These are phyloP conservation scores for Unio delphinus DNA, from an alignment of 2,888 invertebrate genomes.

Conservation along the genomic window DNA sequence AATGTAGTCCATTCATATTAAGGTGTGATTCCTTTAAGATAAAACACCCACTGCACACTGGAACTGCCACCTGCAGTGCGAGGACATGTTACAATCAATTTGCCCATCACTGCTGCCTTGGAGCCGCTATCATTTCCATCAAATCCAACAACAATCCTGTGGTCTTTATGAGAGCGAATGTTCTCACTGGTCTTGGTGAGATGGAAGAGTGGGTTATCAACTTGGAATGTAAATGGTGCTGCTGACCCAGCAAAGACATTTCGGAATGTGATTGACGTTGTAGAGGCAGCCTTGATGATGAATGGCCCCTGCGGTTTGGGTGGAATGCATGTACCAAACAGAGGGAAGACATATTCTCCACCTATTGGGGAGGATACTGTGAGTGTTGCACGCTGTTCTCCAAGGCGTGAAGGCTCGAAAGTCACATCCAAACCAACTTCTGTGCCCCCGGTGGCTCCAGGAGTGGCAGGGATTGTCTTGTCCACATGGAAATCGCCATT, in stretches of 20 bases:
- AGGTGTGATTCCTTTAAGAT: constrained; percentile 67
- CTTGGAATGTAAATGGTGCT: constrained; percentile 69
- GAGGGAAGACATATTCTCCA: constrained; percentile 71
- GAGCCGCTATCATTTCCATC: constrained; percentile 67
- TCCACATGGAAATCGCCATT: constrained; percentile 71
- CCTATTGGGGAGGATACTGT: constrained; percentile 64
- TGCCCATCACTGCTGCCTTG: constrained; percentile 70
- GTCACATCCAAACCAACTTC: constrained; percentile 69
- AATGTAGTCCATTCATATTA: too few species aligned
- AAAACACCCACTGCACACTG: constrained; percentile 72
- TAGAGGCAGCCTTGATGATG: constrained; percentile 69
- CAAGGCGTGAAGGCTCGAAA: constrained; percentile 71
- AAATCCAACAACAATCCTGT: constrained; percentile 71
- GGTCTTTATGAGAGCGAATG: constrained; percentile 70
- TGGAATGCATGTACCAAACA: constrained; percentile 72
- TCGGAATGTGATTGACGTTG: constrained; percentile 71
- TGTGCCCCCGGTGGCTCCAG: constrained; percentile 69
- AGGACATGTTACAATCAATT: constrained; percentile 69
- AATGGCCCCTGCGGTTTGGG: constrained; percentile 75
- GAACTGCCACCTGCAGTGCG: constrained; percentile 66
- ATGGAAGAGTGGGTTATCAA: constrained; percentile 73
- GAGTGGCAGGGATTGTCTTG: constrained; percentile 69
- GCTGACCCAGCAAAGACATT: constrained; percentile 72
- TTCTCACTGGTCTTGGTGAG: constrained; percentile 69
- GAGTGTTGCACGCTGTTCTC: constrained; percentile 66